These are phyloP conservation scores for Sebastolobus altivelis DNA, from an alignment of 2,797 vertebrate species.

Conservation along the genomic window DNA sequence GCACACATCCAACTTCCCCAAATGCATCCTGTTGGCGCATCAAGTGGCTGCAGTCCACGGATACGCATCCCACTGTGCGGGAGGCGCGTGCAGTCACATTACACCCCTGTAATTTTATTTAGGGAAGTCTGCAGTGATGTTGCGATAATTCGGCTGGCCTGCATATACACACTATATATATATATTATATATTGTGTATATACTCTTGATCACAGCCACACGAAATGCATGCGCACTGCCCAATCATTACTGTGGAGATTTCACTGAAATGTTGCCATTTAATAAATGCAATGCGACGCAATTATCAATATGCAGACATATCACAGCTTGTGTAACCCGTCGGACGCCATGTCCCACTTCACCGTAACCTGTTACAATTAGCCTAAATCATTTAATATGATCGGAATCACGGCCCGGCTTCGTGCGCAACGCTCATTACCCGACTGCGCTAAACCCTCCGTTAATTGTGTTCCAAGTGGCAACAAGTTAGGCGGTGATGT, in stretches of 20 bases:
- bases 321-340: neutral
- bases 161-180: neutral
- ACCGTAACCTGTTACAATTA: neutral
- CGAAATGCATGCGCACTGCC: conserved; percentile 17
- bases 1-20: conserved; percentile 76
- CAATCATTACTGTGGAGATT: neutral
- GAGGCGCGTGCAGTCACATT: conserved; percentile 35
- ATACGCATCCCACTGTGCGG: conserved; percentile 55
- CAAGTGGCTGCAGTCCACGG: conserved; percentile 80
- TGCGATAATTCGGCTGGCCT: neutral
- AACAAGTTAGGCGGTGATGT: conserved; percentile 72
- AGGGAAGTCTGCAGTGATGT: neutral
- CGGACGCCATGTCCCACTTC: conserved; percentile 13
- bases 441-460: conserved; percentile 10
- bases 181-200: neutral
- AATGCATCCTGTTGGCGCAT: conserved; percentile 79
- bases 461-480: conserved; percentile 67
- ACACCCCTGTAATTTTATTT: conserved; percentile 33
- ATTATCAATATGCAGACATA: neutral
- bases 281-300: conserved; percentile 2
- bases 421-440: conserved; percentile 14
- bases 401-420: neutral
- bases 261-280: neutral
- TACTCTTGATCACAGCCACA: neutral
- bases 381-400: neutral